Percentiles rank a stretch among this genome's conserved stretches.
Conservation (phyloP, 2,888 invertebrate genomes). For the Oeneis ivallda region DNA sequence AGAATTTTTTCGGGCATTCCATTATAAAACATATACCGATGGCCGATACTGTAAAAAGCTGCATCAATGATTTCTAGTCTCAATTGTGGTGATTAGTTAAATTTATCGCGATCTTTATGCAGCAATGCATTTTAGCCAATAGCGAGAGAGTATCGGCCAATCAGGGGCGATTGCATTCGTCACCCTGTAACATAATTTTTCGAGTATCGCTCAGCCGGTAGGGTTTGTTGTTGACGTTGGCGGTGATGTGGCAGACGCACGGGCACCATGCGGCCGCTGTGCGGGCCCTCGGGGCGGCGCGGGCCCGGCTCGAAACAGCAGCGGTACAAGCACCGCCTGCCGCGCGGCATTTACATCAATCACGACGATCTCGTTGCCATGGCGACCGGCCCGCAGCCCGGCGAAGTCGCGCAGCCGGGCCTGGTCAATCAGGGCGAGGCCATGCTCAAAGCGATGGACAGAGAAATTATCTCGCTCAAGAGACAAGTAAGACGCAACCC, state of each 20-base stretch:
- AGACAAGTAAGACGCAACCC: constrained; percentile 92
- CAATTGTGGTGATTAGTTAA: too few species aligned
- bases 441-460: constrained; percentile 95
- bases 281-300: constrained; percentile 85
- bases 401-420: constrained; percentile 76
- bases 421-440: constrained; percentile 86
- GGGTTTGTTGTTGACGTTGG: constrained; percentile 45
- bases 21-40: constrained; percentile 1
- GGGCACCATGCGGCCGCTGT: constrained; percentile 89
- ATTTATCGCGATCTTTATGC: too few species aligned
- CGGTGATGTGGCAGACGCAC: constrained; percentile 86
- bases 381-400: constrained; percentile 88
- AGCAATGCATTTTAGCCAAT: too few species aligned
- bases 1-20: background rate
- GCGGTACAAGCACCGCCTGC: constrained; percentile 91
- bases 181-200: too few species aligned
- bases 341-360: constrained; percentile 98
- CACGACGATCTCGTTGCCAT: constrained; percentile 97
- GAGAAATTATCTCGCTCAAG: constrained; percentile 96
- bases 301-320: constrained; percentile 77
- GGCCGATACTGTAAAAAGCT: too few species aligned
- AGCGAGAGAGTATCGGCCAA: too few species aligned
- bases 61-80: too few species aligned
- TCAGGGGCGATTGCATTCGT: too few species aligned
- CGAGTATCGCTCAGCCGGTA: too few species aligned